Evolutionary conservation across 2,113 vertebrate genomes (phyloP).

Genomic region (Triplophysa tibetana): DNA sequence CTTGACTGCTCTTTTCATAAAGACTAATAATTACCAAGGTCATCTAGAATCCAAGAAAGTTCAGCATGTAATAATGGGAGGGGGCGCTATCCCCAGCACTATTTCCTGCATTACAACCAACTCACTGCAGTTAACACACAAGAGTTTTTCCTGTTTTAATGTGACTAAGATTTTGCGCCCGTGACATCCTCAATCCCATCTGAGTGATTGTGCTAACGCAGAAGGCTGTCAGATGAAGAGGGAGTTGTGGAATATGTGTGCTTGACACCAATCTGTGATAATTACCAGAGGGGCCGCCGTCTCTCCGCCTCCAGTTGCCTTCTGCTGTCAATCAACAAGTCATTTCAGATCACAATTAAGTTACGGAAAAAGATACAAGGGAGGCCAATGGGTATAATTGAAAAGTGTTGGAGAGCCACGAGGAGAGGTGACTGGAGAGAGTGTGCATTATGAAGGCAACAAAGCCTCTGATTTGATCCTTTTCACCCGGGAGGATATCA

Average conservation of each 20-base stretch:
- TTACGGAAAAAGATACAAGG: conserved; percentile 67
- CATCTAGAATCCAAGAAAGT: conserved; percentile 21
- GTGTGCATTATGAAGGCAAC: conserved; percentile 71
- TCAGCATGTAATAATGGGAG: neutral
- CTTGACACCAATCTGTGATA: conserved; percentile 71
- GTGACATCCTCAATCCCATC: conserved; percentile 4
- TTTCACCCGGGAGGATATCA: conserved; percentile 57
- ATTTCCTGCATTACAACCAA: neutral
- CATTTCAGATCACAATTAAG: conserved; percentile 72
- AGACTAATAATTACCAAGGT: conserved; percentile 13
- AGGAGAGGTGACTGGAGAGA: conserved; percentile 33
- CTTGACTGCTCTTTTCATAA: neutral
- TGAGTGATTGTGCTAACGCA: conserved; percentile 26
- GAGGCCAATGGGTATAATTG: conserved; percentile 72
- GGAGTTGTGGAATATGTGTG: conserved; percentile 59
- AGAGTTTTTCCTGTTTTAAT: conserved; percentile 1
- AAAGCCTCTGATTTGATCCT: conserved; percentile 65
- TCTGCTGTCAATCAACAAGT: conserved; percentile 79
- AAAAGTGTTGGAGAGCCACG: conserved; percentile 64
- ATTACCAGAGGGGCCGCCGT: conserved; percentile 64
- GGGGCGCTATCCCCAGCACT: neutral
- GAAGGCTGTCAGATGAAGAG: conserved; percentile 44
- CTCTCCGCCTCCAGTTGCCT: conserved; percentile 69
- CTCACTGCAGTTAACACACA: neutral
- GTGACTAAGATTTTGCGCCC: neutral